Conservation (phyloP, 2,888 invertebrate species). For the Lagria hirta region DNA sequence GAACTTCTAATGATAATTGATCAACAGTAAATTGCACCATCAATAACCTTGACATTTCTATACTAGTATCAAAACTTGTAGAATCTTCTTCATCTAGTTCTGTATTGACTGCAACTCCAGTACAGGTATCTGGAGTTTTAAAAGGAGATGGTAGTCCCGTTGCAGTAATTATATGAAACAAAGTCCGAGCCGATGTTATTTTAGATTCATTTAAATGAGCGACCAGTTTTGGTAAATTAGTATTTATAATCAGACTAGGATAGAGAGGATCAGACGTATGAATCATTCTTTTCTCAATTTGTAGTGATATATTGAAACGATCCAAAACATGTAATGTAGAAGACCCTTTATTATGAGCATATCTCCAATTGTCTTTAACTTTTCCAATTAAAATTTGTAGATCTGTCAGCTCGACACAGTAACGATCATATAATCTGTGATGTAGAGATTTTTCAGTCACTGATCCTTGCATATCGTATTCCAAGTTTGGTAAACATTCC, state of each 20-base stretch:
- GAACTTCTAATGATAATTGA: conserved; percentile 83
- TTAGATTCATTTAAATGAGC: conserved; percentile 92
- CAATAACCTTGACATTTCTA: conserved; percentile 65
- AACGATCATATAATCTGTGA: conserved; percentile 75
- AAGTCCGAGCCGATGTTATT: conserved; percentile 66
- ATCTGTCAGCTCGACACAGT: conserved; percentile 77
- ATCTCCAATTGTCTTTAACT: conserved; percentile 87
- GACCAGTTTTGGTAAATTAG: conserved; percentile 82
- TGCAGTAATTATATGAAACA: conserved; percentile 54
- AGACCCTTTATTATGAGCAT: conserved; percentile 80
- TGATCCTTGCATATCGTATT: conserved; percentile 20
- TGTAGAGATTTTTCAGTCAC: conserved; percentile 65
- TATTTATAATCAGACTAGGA: conserved; percentile 80
- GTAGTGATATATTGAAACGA: conserved; percentile 59
- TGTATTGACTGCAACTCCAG: conserved; percentile 34
- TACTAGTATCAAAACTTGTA: conserved; percentile 55
- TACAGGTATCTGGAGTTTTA: conserved; percentile 43
- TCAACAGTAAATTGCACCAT: conserved; percentile 86
- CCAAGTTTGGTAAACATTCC: conserved; percentile 11
- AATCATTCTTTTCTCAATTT: conserved; percentile 79
- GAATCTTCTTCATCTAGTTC: conserved; percentile 52
- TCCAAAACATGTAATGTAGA: conserved; percentile 81
- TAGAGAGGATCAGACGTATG: conserved; percentile 83
- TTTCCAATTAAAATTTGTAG: conserved; percentile 86
- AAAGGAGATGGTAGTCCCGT: conserved; percentile 55